Evolutionary conservation across 2,113 vertebrate genomes (phyloP).

Genomic region (Tyrannus savana): DNA sequence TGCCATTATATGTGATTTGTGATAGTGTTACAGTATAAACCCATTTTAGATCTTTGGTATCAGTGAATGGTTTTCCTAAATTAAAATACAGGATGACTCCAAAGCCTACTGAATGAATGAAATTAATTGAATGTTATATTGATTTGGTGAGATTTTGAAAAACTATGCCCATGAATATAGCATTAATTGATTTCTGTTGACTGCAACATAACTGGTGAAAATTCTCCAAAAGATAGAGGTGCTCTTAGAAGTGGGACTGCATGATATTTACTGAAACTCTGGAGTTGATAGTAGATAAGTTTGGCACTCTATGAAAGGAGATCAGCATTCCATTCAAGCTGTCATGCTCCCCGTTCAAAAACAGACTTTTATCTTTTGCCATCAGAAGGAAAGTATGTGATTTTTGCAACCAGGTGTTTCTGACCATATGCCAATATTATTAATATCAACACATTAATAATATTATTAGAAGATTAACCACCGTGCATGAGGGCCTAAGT

Average conservation of each 20-base stretch:
- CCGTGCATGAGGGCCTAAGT: neutral
- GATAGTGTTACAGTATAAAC: neutral
- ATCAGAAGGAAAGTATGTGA: conserved; percentile 9
- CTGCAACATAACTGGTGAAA: neutral
- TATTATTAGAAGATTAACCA: conserved; percentile 38
- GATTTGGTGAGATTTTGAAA: neutral
- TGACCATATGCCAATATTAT: conserved; percentile 54
- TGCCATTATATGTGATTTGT: rapidly evolving
- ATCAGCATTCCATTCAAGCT: conserved; percentile 48
- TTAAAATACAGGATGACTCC: neutral
- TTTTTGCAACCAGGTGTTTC: conserved; percentile 55
- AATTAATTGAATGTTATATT: neutral
- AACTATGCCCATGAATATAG: neutral
- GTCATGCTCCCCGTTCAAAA: conserved; percentile 21
- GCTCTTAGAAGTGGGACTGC: conserved; percentile 33
- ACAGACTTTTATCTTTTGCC: conserved; percentile 45
- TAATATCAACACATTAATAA: conserved; percentile 53
- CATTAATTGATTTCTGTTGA: neutral
- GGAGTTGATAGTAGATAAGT: neutral
- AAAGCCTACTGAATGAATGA: neutral
- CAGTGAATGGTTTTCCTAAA: neutral
- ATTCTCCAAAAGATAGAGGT: neutral
- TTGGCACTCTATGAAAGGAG: conserved; percentile 43
- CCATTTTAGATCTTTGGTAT: neutral
- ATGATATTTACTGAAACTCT: conserved; percentile 21